phyloP scores from a whole-genome alignment of 2,113 vertebrate species.

The Caranx melampygus region DNA sequence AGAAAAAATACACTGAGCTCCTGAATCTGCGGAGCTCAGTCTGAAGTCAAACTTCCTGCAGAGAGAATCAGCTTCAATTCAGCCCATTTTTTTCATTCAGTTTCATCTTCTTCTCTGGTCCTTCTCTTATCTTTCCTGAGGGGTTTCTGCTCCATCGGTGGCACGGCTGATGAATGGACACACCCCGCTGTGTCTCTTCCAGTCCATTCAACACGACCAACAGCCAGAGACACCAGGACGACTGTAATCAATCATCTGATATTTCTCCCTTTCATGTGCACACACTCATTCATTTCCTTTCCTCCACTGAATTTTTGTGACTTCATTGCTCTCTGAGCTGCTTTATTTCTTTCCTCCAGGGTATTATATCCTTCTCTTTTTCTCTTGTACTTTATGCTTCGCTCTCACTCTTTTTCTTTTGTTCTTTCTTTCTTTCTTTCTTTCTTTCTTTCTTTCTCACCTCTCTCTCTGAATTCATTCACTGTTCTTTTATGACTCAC shows the following conservation, averaged over 20 bases:
- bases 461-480: conserved; percentile 11
- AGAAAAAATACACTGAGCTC: no score
- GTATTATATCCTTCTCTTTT: no score
- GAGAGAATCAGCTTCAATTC: conserved; percentile 1
- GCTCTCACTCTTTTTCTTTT: background rate
- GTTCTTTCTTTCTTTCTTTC: background rate
- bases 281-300: conserved; percentile 31
- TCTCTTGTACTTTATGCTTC: background rate
- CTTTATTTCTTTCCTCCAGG: background rate
- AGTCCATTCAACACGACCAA: background rate
- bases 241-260: conserved; percentile 28
- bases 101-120: conserved; percentile 7
- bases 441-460: background rate
- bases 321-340: background rate
- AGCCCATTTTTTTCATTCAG: background rate
- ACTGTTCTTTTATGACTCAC: conserved; percentile 21
- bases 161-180: conserved; percentile 36
- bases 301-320: background rate
- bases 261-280: conserved; percentile 2
- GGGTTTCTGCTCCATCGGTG: conserved; percentile 20
- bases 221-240: background rate
- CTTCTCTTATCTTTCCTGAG: conserved; percentile 22
- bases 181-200: background rate
- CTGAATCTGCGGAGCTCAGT: no score
- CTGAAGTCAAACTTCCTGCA: background rate